A percentile compares a stretch with the other conserved stretches of the same genome.
Evolutionary conservation across 2,797 vertebrate genomes (phyloP).

Genomic region (Acipenser ruthenus): DNA sequence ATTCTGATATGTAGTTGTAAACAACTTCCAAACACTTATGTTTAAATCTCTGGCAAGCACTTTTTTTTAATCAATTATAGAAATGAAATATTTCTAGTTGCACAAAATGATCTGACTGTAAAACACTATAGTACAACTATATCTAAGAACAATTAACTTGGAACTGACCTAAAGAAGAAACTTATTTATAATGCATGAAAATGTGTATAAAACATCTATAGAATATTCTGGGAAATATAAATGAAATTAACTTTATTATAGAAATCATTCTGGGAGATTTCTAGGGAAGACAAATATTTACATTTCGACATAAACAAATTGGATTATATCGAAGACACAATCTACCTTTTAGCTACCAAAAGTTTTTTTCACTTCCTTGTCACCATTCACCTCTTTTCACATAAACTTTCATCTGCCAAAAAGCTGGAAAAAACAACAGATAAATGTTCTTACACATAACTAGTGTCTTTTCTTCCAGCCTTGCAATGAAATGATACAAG

Average conservation of each 20-base stretch:
- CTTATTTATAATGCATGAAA: slow-evolving; percentile 81
- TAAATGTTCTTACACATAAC: slow-evolving; percentile 75
- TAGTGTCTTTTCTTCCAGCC: slow-evolving; percentile 81
- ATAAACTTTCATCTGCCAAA: slow-evolving; percentile 66
- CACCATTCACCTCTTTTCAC: slow-evolving; percentile 55
- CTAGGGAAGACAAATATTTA: slow-evolving; percentile 98
- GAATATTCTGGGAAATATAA: slow-evolving; percentile 97
- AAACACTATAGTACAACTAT: slow-evolving; percentile 97
- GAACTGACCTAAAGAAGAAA: slow-evolving; percentile 86
- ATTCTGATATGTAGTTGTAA: slow-evolving; percentile 99
- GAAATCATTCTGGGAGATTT: slow-evolving; percentile 96
- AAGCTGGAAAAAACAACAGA: slow-evolving; percentile 71
- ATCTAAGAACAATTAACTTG: slow-evolving; percentile 94
- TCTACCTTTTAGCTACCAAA: slow-evolving; percentile 94
- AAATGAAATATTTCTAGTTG: slow-evolving; percentile 96
- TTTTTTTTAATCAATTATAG: slow-evolving; percentile 96
- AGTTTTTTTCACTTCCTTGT: slow-evolving; percentile 67
- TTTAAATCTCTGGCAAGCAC: slow-evolving; percentile 99
- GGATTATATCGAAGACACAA: slow-evolving; percentile 95
- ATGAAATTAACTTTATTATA: slow-evolving; percentile 98
- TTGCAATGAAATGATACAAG: slow-evolving; percentile 85
- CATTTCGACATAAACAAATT: slow-evolving; percentile 97
- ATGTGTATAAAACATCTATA: slow-evolving; percentile 95
- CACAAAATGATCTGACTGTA: slow-evolving; percentile 94
- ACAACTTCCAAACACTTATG: slow-evolving; percentile 99